Base-by-base conservation (phyloP, 1,140 invertebrate genomes). In the Pseudomyrmex sp. region DNA sequence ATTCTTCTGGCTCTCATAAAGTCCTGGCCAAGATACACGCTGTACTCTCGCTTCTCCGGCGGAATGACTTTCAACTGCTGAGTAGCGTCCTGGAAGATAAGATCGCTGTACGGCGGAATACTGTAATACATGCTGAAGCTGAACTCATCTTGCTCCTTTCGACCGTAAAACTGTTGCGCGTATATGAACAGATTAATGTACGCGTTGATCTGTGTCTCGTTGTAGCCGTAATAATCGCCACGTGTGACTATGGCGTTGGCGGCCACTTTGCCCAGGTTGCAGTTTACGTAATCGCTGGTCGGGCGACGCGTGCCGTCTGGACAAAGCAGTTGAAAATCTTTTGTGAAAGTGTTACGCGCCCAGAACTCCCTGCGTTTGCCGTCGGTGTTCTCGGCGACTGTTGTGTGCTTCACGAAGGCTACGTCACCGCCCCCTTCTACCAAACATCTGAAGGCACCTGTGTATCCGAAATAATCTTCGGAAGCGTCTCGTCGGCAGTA, bases 381-480 rank as follows among this genome's bases (percentile, higher is more conserved):
- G 87, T 98, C 98, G 0, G 98, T 97, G 90, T 98, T 99, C 92
- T 99, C 98, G 26, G 96, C 96, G 0, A 99, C 97, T 0, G 98
- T 98, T 0, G 98, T 98, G 92, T 98, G 97, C 85, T 98, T 98
- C 1, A 99, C 97, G 93, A 99, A 99, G 0, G 99, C 98, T 15
- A 99, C 98, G 93, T 99, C 96, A 2, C 98, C 99, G 15, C 98
- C 98, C 13, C 98, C 98, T 94, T 99, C 99, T 1, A 99, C 97
- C 52, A 99, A 95, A 93, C 98, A 99, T 65, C 98, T 95, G 83
- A 99, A 97, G 0, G 98, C 98, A 69, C 98, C 98, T 20, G 88
- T 87, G 88, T 98, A 96, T 0, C 98, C 98, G 91, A 96, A 99
- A 90, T 98, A 99, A 89, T 97, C 97, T 94, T 99, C 98, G 0